These are phyloP conservation scores for Sisyra nigra DNA, from an alignment of 2,888 invertebrate genomes.

Conservation along the genomic window DNA sequence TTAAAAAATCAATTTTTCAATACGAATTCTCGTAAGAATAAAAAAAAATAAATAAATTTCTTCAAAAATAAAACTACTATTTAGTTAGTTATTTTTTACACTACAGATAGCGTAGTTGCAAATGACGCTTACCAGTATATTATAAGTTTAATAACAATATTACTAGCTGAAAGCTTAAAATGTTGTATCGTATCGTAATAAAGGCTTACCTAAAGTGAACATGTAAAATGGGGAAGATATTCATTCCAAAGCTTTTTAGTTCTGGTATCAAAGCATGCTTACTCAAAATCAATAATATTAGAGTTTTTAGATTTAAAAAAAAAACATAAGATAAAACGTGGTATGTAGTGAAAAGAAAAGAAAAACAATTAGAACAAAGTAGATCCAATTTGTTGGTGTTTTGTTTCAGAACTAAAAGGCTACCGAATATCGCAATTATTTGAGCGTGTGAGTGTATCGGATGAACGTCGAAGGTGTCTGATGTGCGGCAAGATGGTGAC, in stretches of 20 bases:
- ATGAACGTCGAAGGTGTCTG: constrained; percentile 38
- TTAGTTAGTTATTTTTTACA: too few species aligned
- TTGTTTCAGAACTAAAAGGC: constrained; percentile 37
- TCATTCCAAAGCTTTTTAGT: constrained; percentile 4
- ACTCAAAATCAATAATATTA: neutral
- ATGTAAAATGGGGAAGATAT: neutral
- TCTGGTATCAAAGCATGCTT: constrained; percentile 5
- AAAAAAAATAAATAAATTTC: too few species aligned
- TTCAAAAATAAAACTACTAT: too few species aligned
- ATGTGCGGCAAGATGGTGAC: constrained; percentile 43
- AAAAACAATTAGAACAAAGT: neutral
- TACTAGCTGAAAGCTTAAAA: neutral
- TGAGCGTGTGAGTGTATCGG: constrained; percentile 37
- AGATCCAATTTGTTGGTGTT: constrained; percentile 8
- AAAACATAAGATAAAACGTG: neutral
- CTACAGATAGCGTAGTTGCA: too few species aligned
- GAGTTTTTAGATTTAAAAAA: neutral
- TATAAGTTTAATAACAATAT: neutral
- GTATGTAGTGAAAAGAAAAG: neutral
- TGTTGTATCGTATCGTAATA: neutral
- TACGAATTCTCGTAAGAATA: too few species aligned
- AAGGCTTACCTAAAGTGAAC: neutral
- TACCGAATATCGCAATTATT: constrained; percentile 40
- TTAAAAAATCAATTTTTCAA: too few species aligned
- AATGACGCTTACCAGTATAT: too few species aligned